Evolutionary conservation across 23 tunicate species (phyloP), one percentile per base, ranked within the genome.

Genomic region (Styela clava): DNA sequence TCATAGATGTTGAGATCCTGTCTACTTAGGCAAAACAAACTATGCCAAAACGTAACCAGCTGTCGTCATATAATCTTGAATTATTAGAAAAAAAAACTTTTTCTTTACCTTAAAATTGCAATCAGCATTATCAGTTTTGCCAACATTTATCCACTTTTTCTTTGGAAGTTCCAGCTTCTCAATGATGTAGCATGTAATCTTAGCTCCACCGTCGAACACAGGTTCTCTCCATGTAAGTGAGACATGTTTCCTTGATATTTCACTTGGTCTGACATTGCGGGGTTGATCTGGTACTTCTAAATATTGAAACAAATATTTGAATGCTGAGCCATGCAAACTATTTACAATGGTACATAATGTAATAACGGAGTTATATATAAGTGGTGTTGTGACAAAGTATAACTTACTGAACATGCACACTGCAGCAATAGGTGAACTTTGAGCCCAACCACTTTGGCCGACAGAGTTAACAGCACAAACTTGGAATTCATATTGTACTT

Each of bases 211-310:
- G 62, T 89, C 95, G 71, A 94, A 94, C 24, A 87, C 85, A 19
- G 99, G 99, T 80, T 89, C 99, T 32, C 84, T 71, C 99, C 99
- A 95, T 26, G 78, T 62, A 2, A 95, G 86, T 20, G 76, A 72
- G 78, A 89, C 87, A 31, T 86, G 92, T 31, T 71, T 34, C 35
- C 85, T 76, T 61, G 65, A 67, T 32, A 89, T 70, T 34, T 83
- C 92, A 0, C 32, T 32, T 21, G 63, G 27, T 33, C 62, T 24
- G 12, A 82, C 67, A 34, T 52, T 70, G 23, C 92, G 82, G 16
- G 95, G 91, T 61, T 83, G 89, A 18, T 86, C 93, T 24, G 99
- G 99, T 2, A 76, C 92, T 27, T 81, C 81, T 76, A 32, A 21
- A 74, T 0, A 68, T 68, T 29, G 24, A 16, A 68, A 16, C n/a